Base-by-base conservation (phyloP, 2,888 invertebrate genomes). In the Tyria jacobaeae region DNA sequence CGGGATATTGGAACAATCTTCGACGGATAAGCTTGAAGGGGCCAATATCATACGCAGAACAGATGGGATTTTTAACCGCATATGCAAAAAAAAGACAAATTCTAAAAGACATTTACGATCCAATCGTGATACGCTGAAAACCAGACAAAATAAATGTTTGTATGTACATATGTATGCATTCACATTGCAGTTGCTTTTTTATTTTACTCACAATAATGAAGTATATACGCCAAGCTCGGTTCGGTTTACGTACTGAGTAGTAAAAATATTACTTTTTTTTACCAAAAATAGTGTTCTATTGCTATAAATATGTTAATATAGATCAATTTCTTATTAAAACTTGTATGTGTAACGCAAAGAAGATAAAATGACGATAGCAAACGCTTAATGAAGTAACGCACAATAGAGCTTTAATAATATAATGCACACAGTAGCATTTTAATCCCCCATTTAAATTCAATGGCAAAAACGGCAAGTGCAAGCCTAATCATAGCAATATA, bases 381-480 rank as follows among this genome's bases (percentile, higher is more conserved):
- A 89, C 84, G 85, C 85, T 82, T 90, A 92, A 93, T 93, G 92
- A 92, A 91, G 81, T 84, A 83, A 81, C 76, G 75, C 83, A 93
- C 90, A 93, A 92, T 91, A 82, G 88, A 76, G 77, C 81, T 88
- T 89, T 92, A 91, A 93, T 91, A 92, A 91, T 72, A 92, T 92
- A 91, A 91, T 90, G 89, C 83, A 86, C 87, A 78, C 74, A 84
- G 84, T 83, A 84, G 80, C 89, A 82, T 89, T 89, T 88, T 92
- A 92, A 93, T 93, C 92, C 91, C 91, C 92, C 84, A 91, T 94
- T 94, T 94, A 93, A 92, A 94, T 94, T 93, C 92, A 94, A 93
- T 94, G 87, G 88, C 83, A 82, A 75, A 80, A 81, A 79, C 77
- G 82, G 92, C 93, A 93, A 93, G 94, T 94, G 93, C 89, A 87